Evolutionary conservation across 1,140 invertebrate species (phyloP).

Genomic region (Drosophila teissieri): DNA sequence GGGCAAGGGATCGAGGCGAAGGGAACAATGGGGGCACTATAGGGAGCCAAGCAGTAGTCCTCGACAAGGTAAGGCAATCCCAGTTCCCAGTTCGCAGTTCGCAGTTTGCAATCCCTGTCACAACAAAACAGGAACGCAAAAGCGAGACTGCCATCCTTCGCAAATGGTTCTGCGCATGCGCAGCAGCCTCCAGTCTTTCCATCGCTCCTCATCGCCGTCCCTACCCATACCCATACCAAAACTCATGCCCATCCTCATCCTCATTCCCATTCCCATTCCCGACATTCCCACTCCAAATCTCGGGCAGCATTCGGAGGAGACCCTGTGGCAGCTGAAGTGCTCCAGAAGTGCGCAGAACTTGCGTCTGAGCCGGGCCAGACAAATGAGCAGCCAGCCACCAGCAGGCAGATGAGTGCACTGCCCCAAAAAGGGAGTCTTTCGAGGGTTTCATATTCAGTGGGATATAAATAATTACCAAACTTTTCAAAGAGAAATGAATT

Average conservation of each 20-base stretch:
- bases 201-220: neutral
- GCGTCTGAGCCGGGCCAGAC: conserved; percentile 76
- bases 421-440: neutral
- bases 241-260: neutral
- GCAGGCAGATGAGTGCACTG: conserved; percentile 48
- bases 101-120: conserved; percentile 41
- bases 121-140: conserved; percentile 30
- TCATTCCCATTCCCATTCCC: neutral
- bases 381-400: conserved; percentile 68
- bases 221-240: neutral
- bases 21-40: conserved; percentile 4
- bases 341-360: conserved; percentile 81
- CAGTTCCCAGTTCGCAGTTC: conserved; percentile 31
- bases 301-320: conserved; percentile 34
- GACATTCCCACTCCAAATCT: conserved; percentile 26
- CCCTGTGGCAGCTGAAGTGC: conserved; percentile 76
- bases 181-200: conserved; percentile 35
- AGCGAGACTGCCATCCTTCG: conserved; percentile 36
- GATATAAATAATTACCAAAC: too few relatives aligned
- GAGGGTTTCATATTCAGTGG: neutral
- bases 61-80: conserved; percentile 52
- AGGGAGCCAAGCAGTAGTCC: conserved; percentile 42
- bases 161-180: conserved; percentile 49
- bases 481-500: too few relatives aligned
- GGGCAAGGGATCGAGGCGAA: conserved; percentile 30